Evolutionary conservation across 2,888 invertebrate genomes (phyloP).

Genomic region (Acronicta aceris): DNA sequence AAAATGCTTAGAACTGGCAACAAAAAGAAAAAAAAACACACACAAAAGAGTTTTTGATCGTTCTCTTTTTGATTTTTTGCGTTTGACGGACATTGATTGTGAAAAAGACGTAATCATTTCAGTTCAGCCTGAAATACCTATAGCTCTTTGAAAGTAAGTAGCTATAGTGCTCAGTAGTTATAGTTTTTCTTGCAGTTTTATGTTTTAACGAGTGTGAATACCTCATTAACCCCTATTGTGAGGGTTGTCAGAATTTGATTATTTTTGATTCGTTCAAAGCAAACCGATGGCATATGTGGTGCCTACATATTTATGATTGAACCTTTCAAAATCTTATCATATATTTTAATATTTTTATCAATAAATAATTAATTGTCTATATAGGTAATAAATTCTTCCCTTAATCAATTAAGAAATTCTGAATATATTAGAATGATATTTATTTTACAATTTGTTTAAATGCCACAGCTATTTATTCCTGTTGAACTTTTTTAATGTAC

Average conservation of each 20-base stretch:
- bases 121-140: slow-evolving; percentile 23
- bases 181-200: slow-evolving; percentile 44
- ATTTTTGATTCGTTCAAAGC: too few relatives aligned
- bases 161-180: slow-evolving; percentile 33
- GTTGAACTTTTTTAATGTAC: too few relatives aligned
- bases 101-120: slow-evolving; percentile 12
- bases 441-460: too few relatives aligned
- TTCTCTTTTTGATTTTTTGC: slow-evolving; percentile 11
- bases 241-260: slow-evolving; percentile 42
- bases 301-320: too few relatives aligned
- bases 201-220: slow-evolving; percentile 46
- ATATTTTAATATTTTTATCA: too few relatives aligned
- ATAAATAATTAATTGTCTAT: too few relatives aligned
- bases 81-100: slow-evolving; percentile 5
- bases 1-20: not conserved
- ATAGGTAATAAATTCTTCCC: too few relatives aligned
- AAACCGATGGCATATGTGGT: too few relatives aligned
- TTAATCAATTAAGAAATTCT: too few relatives aligned
- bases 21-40: not conserved
- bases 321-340: too few relatives aligned
- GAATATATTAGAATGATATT: too few relatives aligned
- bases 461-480: too few relatives aligned
- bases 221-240: slow-evolving; percentile 56
- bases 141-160: slow-evolving; percentile 48
- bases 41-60: slow-evolving; percentile 1